Conservation (phyloP, 2,113 vertebrate genomes). For the Eleginops maclovinus region DNA sequence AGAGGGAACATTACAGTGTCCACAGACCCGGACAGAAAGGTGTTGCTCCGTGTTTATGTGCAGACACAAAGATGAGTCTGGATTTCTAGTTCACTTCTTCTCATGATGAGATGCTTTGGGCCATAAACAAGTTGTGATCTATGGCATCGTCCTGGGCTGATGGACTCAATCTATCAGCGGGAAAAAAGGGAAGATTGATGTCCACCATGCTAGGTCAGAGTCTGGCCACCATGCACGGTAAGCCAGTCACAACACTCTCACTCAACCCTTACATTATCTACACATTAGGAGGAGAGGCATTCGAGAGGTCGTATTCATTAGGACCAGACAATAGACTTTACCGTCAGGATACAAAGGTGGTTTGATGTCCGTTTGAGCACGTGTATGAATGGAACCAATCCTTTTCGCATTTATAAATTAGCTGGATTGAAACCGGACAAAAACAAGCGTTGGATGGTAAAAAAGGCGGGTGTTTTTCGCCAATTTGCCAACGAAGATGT, state of each 20-base stretch:
- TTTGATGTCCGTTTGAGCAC: too few relatives aligned
- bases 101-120: constrained; percentile 58
- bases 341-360: too few relatives aligned
- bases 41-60: constrained; percentile 54
- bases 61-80: constrained; percentile 41
- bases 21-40: constrained; percentile 38
- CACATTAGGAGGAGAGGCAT: too few relatives aligned
- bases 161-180: constrained; percentile 59
- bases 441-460: neutral
- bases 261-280: neutral
- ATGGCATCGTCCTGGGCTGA: constrained; percentile 15
- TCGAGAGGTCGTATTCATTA: too few relatives aligned
- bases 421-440: neutral
- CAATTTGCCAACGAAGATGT: neutral
- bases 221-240: constrained; percentile 51
- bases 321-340: too few relatives aligned
- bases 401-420: too few relatives aligned
- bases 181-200: constrained; percentile 54
- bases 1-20: constrained; percentile 51
- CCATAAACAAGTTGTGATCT: constrained; percentile 68
- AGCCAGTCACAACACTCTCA: constrained; percentile 61
- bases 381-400: too few relatives aligned
- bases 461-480: too few relatives aligned
- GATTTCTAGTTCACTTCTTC: constrained; percentile 63
- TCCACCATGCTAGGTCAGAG: constrained; percentile 44